A percentile compares a stretch with the other conserved stretches of the same genome.
phyloP scores from a whole-genome alignment of 2,888 invertebrate genomes.

The Blera fallax region DNA sequence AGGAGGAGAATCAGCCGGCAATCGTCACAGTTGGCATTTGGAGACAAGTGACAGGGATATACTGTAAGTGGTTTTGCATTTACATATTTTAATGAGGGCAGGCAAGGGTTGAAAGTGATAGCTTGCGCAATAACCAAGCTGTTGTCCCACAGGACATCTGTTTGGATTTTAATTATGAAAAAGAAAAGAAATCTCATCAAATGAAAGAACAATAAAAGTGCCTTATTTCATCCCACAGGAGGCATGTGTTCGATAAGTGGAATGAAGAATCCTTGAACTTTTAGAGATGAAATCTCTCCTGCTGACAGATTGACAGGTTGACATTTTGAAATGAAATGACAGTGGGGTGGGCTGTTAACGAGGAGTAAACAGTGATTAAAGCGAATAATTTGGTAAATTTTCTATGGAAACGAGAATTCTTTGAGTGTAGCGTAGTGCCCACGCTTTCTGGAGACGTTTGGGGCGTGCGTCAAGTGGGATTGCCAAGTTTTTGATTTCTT shows the following conservation, averaged over 20 bases:
- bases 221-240: background rate
- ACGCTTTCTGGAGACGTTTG: background rate
- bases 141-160: constrained; percentile 35
- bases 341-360: background rate
- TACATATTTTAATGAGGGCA: constrained; percentile 11
- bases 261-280: constrained; percentile 32
- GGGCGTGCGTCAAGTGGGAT: background rate
- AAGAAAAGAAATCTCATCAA: background rate
- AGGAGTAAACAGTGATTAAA: background rate
- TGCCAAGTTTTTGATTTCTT: background rate
- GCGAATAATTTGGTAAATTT: background rate
- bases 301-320: background rate
- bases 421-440: background rate
- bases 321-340: background rate
- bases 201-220: constrained; percentile 1
- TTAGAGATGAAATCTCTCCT: background rate
- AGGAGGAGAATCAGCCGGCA: background rate
- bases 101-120: background rate
- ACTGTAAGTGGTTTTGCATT: constrained; percentile 61
- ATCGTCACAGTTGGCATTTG: constrained; percentile 73
- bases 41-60: constrained; percentile 64
- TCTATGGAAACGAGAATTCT: background rate
- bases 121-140: constrained; percentile 26
- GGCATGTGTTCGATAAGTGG: background rate
- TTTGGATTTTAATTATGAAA: constrained; percentile 37